phyloP scores from a whole-genome alignment of 2,888 invertebrate genomes.

The Aradus depressus region DNA sequence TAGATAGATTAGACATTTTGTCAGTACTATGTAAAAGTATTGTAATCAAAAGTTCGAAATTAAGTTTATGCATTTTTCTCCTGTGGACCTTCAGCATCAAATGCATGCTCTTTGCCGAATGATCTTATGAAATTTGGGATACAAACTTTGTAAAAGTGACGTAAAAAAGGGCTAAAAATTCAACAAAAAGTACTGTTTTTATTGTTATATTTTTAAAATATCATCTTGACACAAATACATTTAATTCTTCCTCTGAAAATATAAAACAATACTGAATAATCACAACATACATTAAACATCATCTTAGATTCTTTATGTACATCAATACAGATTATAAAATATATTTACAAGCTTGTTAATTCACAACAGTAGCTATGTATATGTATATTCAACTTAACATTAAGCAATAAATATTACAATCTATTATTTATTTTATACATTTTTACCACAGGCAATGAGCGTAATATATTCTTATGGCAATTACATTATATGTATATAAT shows the following conservation, averaged over 20 bases:
- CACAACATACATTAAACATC: conserved; percentile 26
- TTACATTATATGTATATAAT: conserved; percentile 6
- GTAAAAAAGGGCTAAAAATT: no score
- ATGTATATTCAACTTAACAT: not conserved
- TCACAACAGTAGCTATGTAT: not conserved
- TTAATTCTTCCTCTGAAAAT: conserved; percentile 15
- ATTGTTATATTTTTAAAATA: not conserved
- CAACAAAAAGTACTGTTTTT: not conserved
- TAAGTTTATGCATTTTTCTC: no score
- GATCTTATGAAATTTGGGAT: no score
- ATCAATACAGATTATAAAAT: conserved; percentile 7
- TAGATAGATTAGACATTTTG: no score
- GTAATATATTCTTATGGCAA: conserved; percentile 20
- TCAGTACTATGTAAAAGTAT: no score
- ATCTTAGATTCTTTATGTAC: conserved; percentile 9
- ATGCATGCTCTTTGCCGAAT: no score
- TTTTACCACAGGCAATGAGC: conserved; percentile 26
- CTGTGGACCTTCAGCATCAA: no score
- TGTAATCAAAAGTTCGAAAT: no score
- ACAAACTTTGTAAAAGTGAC: no score
- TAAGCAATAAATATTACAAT: conserved; percentile 1
- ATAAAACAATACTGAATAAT: conserved; percentile 23
- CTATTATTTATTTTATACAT: conserved; percentile 18
- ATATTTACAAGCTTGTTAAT: conserved; percentile 15
- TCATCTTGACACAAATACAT: conserved; percentile 19